Evolutionary conservation across 2,113 vertebrate genomes (phyloP).

Genomic region (Xiphorhynchus elegans): DNA sequence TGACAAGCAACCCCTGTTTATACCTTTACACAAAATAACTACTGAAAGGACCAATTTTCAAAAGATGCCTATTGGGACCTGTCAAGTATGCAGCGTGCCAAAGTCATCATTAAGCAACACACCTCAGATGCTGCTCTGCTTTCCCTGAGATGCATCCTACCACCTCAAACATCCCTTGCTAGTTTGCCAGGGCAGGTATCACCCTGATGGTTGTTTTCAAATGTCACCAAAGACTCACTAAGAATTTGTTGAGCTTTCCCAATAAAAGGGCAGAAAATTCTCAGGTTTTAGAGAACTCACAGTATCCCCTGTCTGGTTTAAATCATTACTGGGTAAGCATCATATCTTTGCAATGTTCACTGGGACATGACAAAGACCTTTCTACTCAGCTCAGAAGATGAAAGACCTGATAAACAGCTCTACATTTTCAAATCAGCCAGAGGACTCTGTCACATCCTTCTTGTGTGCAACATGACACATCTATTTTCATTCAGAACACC

Average conservation of each 20-base stretch:
- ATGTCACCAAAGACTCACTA: background rate
- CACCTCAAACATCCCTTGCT: background rate
- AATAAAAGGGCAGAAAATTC: background rate
- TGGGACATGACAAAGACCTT: background rate
- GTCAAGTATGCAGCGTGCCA: background rate
- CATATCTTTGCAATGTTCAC: background rate
- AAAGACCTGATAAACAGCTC: background rate
- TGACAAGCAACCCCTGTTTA: slow-evolving; percentile 34
- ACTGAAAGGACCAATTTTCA: slow-evolving; percentile 58
- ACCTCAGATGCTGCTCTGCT: background rate
- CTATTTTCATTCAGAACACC: background rate
- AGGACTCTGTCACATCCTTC: background rate
- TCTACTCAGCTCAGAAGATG: background rate
- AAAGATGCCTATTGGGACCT: background rate
- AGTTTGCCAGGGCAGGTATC: background rate
- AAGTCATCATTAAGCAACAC: background rate
- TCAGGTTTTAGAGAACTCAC: background rate
- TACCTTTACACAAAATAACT: slow-evolving; percentile 56
- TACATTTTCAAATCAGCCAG: background rate
- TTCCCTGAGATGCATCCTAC: background rate
- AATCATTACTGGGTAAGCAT: background rate
- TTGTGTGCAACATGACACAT: background rate
- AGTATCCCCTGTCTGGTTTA: background rate
- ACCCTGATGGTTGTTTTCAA: background rate
- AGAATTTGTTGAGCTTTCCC: background rate